Percentiles rank a stretch among this genome's conserved stretches.
These are phyloP conservation scores for Bucorvus abyssinicus DNA, from an alignment of 2,797 vertebrate genomes.

Conservation along the genomic window DNA sequence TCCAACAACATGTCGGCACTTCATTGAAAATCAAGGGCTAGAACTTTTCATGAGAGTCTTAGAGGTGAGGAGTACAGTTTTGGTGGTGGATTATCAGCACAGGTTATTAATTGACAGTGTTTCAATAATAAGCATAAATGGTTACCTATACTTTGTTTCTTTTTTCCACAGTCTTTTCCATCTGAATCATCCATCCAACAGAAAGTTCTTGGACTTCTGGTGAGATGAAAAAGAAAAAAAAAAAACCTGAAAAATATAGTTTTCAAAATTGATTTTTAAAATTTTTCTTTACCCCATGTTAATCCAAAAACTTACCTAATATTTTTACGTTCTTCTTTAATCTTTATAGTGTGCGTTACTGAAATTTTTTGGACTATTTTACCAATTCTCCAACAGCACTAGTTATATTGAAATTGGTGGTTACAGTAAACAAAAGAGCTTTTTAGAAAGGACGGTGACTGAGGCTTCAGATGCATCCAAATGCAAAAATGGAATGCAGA, in stretches of 20 bases:
- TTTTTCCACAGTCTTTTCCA: conserved; percentile 88
- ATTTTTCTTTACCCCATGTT: neutral
- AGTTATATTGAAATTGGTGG: neutral
- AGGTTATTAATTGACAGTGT: neutral
- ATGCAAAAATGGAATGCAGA: neutral
- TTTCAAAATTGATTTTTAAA: neutral
- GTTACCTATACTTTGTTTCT: neutral
- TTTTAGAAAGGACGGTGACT: neutral
- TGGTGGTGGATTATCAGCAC: neutral
- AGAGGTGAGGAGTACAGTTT: conserved; percentile 82
- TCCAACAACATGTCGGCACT: conserved; percentile 96
- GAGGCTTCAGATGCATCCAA: neutral
- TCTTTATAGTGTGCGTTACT: neutral
- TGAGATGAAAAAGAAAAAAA: conserved; percentile 73
- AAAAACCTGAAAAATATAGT: neutral
- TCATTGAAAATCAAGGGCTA: conserved; percentile 97
- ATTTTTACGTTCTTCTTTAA: neutral
- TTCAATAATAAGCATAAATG: neutral
- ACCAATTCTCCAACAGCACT: neutral
- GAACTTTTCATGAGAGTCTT: conserved; percentile 97
- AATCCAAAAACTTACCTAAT: neutral
- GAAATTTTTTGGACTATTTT: neutral
- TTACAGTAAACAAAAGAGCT: neutral
- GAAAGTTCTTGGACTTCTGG: conserved; percentile 96
- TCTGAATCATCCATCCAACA: conserved; percentile 98